Conservation (phyloP, 1,140 invertebrate species). For the Oedothorax gibbosus region DNA sequence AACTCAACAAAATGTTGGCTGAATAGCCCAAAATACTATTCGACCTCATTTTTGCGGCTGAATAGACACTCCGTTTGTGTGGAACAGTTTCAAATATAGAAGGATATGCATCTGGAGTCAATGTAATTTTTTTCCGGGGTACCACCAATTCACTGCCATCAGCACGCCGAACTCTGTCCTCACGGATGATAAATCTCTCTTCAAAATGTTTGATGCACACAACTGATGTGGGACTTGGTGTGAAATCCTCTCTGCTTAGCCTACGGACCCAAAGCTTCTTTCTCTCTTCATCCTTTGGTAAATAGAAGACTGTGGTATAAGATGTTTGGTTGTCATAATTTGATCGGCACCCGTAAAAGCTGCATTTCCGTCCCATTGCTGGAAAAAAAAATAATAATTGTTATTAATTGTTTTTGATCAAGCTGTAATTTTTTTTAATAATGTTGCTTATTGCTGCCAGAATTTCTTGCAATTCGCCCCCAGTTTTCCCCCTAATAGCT, state of each 20-base stretch:
- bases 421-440: too few relatives aligned
- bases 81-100: slow-evolving; percentile 5
- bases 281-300: not conserved
- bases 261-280: not conserved
- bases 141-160: slow-evolving; percentile 4
- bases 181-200: slow-evolving; percentile 12
- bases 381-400: too few relatives aligned
- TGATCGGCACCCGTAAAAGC: too few relatives aligned
- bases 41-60: too few relatives aligned
- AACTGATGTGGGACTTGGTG: not conserved
- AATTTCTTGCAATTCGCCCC: too few relatives aligned
- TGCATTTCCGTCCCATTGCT: too few relatives aligned
- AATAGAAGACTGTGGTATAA: not conserved
- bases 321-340: not conserved
- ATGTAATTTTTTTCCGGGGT: not conserved
- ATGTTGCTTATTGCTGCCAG: too few relatives aligned
- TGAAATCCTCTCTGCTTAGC: not conserved
- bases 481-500: too few relatives aligned
- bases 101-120: not conserved
- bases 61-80: too few relatives aligned
- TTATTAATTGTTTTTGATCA: too few relatives aligned
- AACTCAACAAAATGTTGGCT: too few relatives aligned
- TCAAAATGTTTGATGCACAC: slow-evolving; percentile 22
- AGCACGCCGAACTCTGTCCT: not conserved
- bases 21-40: too few relatives aligned